phyloP scores from a whole-genome alignment of 2,888 invertebrate species.

The Lasiommata megera region DNA sequence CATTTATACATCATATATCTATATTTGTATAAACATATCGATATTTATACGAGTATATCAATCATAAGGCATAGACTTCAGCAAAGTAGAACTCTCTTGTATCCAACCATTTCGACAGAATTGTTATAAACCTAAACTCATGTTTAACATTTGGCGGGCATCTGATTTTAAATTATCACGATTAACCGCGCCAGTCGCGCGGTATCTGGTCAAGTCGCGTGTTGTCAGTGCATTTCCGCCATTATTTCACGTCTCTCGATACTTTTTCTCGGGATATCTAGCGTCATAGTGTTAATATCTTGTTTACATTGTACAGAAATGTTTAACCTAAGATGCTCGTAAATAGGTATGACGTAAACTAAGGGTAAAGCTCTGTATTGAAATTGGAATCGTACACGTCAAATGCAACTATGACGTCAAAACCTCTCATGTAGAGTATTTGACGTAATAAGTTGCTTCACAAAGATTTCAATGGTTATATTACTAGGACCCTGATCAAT shows the following conservation, averaged over 20 bases:
- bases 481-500: too few relatives aligned
- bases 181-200: not conserved
- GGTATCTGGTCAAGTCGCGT: not conserved
- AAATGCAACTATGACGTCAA: not conserved
- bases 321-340: constrained; percentile 51
- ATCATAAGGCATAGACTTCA: too few relatives aligned
- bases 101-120: too few relatives aligned
- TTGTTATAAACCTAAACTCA: too few relatives aligned
- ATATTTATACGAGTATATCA: too few relatives aligned
- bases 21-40: too few relatives aligned
- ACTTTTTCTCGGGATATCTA: constrained; percentile 56
- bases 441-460: too few relatives aligned
- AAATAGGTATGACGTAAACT: constrained; percentile 26
- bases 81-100: too few relatives aligned
- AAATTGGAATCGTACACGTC: not conserved
- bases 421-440: not conserved
- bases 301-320: constrained; percentile 34
- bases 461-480: too few relatives aligned
- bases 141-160: too few relatives aligned
- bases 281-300: constrained; percentile 32
- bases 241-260: constrained; percentile 45
- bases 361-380: not conserved
- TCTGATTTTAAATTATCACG: too few relatives aligned
- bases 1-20: too few relatives aligned
- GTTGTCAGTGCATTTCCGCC: not conserved